Evolutionary conservation across 2,113 vertebrate species (phyloP), one percentile per base, ranked within the genome.

Genomic region (Otolemur garnettii): DNA sequence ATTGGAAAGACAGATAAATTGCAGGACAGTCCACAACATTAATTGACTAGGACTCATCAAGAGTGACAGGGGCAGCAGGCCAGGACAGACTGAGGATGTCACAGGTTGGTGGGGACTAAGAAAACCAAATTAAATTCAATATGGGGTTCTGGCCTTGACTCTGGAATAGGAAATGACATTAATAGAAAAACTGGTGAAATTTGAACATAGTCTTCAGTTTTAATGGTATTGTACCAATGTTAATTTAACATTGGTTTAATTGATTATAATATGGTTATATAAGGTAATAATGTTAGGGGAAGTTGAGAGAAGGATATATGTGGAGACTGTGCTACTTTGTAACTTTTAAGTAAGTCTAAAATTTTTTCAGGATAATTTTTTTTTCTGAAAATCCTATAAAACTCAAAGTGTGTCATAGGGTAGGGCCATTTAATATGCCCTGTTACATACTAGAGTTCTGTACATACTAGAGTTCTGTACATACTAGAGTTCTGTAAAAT

Each of bases 1-100:
- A 90, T 13, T 95, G 28, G 95, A 92, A 94, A 87, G 26, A 59
- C 90, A 87, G 18, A 77, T 22, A 77, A 42, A 87, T 80, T 71
- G 78, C 86, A 93, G 81, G 22, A 72, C 10, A 82, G 26, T 90
- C 82, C 82, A 66, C 24, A 77, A 53, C 81, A 80, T 77, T 72
- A 90, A 79, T 42, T 86, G 68, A 79, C 45, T 35, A 78, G n/a
- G 60, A 79, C 33, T 95, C 12, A 66, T 87, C 80, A 86, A 60
- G 88, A 90, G 62, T 79, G 71, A 55, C 11, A 30, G 53, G 50
- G 77, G 7, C 64, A 75, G 28, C 71, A 59, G 22, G 85, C 45
- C 30, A 71, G 35, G 24, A 78, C 9, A 84, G 33, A 53, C 9
- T 19, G 5, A 85, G 22, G 33, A 17, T 68, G 30, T 69, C 59